Evolutionary conservation across 2,888 invertebrate species (phyloP), one percentile per base, ranked within the genome.

Genomic region (Piscicola geometra): DNA sequence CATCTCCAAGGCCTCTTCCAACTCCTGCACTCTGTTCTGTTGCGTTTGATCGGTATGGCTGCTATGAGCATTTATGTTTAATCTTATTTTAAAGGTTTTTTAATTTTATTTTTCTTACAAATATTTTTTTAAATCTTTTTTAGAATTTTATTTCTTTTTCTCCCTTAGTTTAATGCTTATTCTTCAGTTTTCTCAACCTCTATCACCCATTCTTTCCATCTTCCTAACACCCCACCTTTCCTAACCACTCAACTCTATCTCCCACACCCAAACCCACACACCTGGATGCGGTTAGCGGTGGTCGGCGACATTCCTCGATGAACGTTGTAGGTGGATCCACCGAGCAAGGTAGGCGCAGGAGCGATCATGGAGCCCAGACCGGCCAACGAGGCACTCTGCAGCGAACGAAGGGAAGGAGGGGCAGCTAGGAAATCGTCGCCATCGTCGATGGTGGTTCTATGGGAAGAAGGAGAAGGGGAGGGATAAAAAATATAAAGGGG

Each of bases 221-320:
- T 15, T 41, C 41, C 41, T 9, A 41, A 5, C 41, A 41, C 41
- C 41, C 41, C 41, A 41, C 5, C 41, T 41, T 15, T 41, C 15
- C 41, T 15, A 15, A 41, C 41, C 41, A 41, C 41, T 15, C 41
- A 41, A 41, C 41, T 41, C 41, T 15, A 9, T 15, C 41, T 9
- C 41, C 41, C 41, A 56, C 60, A 25, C 5, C 5, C n/a, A 5
- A 9, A 71, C 28, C 28, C 41, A 36, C 47, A 28, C n/a, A 73
- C 73, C 56, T 73, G 73, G 25, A 73, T 73, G 18, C 73, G 47
- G 64, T 64, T 73, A 33, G 73, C 73, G 9, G 73, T 73, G 25
- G 73, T 73, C 1, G 73, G 73, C 60, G 73, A 73, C 64, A 73
- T 60, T 15, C 73, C 73, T 12, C 73, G 47, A 36, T 50, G 52